Evolutionary conservation across 1,140 invertebrate species (phyloP), one percentile per base, ranked within the genome.

Genomic region (Mercenaria mercenaria): DNA sequence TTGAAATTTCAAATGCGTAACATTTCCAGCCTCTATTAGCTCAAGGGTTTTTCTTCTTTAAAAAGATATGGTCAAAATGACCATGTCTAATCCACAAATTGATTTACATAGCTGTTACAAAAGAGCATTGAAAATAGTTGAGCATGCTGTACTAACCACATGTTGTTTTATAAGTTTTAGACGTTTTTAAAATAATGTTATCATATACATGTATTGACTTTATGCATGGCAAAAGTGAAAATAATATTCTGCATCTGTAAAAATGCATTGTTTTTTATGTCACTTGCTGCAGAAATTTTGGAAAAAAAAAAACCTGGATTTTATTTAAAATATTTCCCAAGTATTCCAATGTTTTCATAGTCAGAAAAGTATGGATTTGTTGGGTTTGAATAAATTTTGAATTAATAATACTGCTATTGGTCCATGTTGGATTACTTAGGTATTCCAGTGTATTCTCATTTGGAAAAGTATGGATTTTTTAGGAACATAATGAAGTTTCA

Each of bases 21-120:
- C 56, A 61, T 61, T 61, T 61, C 56, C 56, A 61, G 56, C 56
- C 56, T 61, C 56, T 61, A 61, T 61, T 61, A 61, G 56, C 56
- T 61, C 56, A 61, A 61, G 56, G 56, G 56, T 61, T n/a, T 61
- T 61, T 61, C 56, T n/a, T 61, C n/a, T n/a, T n/a, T n/a, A 10
- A 20, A 61, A 61, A 61, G 6, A 61, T 61, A 61, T 61, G 20
- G 56, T 61, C 56, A 61, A 61, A 61, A 61, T 61, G 56, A 61
- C 56, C 56, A 61, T 61, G 56, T 61, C 56, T 10, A 61, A 6
- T 61, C 20, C 56, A 61, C 56, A 6, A 61, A 6, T 61, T 61
- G 56, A 61, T 61, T 23, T 61, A 61, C 56, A 61, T 61, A 61
- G 23, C 56, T 10, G 26, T n/a, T 61, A 61, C 56, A 61, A 61